A percentile compares a stretch with the other conserved stretches of the same genome.
phyloP scores from a whole-genome alignment of 2,888 invertebrate genomes.

The Coleophora deauratella region DNA sequence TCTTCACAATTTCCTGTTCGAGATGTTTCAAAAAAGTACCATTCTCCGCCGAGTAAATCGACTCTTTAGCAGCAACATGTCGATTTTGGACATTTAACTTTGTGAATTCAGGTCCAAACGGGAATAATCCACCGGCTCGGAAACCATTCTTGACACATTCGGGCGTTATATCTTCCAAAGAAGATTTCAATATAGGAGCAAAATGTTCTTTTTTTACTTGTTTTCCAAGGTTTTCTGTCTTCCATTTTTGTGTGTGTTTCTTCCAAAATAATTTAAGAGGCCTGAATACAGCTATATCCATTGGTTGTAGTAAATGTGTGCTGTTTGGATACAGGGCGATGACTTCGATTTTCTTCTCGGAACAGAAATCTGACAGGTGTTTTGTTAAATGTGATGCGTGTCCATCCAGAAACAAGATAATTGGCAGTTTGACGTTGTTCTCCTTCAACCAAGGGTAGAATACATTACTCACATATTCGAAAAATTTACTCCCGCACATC shows the following conservation, averaged over 20 bases:
- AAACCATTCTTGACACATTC: slow-evolving; percentile 20
- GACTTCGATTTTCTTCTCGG: slow-evolving; percentile 13
- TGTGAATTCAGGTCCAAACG: slow-evolving; percentile 21
- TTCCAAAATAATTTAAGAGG: slow-evolving; percentile 18
- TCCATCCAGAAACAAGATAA: slow-evolving; percentile 15
- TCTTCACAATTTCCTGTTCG: slow-evolving; percentile 16
- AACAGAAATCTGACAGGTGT: slow-evolving; percentile 4
- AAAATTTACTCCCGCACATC: slow-evolving; percentile 32
- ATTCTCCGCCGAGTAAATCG: too few relatives aligned
- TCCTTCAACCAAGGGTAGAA: slow-evolving; percentile 25
- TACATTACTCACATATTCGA: too few relatives aligned
- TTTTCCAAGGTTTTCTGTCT: slow-evolving; percentile 15
- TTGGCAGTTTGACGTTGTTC: slow-evolving; percentile 13
- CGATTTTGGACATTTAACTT: slow-evolving; percentile 20
- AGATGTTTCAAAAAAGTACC: too few relatives aligned
- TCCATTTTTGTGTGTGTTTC: slow-evolving; percentile 17
- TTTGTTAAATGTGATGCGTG: slow-evolving; percentile 17
- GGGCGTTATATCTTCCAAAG: slow-evolving; percentile 9
- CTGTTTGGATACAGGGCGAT: slow-evolving; percentile 19
- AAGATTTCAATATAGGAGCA: slow-evolving; percentile 17
- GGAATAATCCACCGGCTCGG: slow-evolving; percentile 17
- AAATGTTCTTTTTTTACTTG: slow-evolving; percentile 19
- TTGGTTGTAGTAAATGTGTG: slow-evolving; percentile 19
- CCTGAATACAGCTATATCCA: slow-evolving; percentile 18
- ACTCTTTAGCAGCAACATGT: too few relatives aligned